These are phyloP conservation scores for Aegithalos caudatus DNA, from an alignment of 2,113 vertebrate genomes.

Conservation along the genomic window DNA sequence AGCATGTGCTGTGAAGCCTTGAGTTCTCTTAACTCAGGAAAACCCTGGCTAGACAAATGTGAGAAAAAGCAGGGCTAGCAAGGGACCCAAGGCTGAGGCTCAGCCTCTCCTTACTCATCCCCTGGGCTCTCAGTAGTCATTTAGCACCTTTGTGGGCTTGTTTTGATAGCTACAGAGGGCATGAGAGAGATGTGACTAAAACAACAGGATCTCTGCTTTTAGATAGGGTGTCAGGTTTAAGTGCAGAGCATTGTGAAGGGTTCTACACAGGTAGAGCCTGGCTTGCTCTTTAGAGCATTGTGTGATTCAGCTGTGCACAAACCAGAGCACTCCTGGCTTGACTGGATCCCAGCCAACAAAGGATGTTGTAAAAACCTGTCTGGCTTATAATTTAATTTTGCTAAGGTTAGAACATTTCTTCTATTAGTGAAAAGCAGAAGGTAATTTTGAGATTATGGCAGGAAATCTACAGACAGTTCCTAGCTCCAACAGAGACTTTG, in stretches of 20 bases:
- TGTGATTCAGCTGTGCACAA: background rate
- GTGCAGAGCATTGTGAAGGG: background rate
- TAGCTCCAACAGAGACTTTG: background rate
- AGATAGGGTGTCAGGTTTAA: background rate
- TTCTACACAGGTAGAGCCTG: background rate
- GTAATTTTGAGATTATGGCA: background rate
- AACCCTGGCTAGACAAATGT: background rate
- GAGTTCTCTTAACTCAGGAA: background rate
- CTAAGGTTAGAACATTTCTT: background rate
- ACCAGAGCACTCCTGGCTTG: background rate
- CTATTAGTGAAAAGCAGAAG: background rate
- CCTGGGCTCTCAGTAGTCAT: background rate
- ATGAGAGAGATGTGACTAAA: background rate
- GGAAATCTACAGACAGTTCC: background rate
- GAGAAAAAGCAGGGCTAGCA: background rate
- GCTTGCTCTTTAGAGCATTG: background rate
- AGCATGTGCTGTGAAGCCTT: background rate
- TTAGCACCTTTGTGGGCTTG: constrained; percentile 1
- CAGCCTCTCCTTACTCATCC: background rate
- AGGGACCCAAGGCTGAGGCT: background rate
- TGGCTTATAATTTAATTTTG: background rate
- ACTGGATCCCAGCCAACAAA: background rate
- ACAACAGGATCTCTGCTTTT: background rate
- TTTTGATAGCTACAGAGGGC: background rate
- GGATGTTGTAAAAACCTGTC: background rate